Evolutionary conservation across 2,797 vertebrate genomes (phyloP), one percentile per base, ranked within the genome.

Genomic region (Pseudomugil tenellus): DNA sequence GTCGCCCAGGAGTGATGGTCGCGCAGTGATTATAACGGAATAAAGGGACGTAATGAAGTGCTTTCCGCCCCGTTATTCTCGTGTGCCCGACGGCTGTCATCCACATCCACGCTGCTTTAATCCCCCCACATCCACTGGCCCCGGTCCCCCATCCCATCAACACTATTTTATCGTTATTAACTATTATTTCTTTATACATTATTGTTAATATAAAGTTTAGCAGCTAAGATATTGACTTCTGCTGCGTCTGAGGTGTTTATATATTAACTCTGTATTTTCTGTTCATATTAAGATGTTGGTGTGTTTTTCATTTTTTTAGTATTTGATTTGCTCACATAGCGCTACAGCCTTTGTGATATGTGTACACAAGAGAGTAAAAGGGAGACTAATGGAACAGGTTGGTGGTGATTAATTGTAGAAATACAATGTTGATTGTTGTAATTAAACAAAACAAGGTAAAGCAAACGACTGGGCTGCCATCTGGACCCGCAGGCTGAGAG

Each of bases 401-500:
- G 96, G 93, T 96, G 96, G 95, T 97, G 96, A 98, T 98, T 97
- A 97, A 98, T 97, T 96, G 96, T 94, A 94, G 96, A 96, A 97
- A 97, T 97, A 95, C 94, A 96, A 95, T 96, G 96, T 97, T 96
- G 96, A 98, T 97, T 97, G 97, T 97, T 95, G 96, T 97, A 97
- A 98, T 98, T 98, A 97, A 97, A 96, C 95, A 96, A 96, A 97
- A 96, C 96, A 97, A 97, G 96, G 96, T 97, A 96, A 97, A 96
- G 96, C 95, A 96, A 97, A 97, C 96, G 96, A 97, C 96, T 96
- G 93, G 58, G 90, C 84, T 70, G 87, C 96, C 96, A 97, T 98
- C 96, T 98, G 97, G 95, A 94, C 96, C 96, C 92, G 92, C 93
- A 92, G 94, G 90, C 95, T 91, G 94, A 94, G 96, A 95, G 84